phyloP scores from a whole-genome alignment of 2,797 vertebrate species.

The Gallinago stenura region DNA sequence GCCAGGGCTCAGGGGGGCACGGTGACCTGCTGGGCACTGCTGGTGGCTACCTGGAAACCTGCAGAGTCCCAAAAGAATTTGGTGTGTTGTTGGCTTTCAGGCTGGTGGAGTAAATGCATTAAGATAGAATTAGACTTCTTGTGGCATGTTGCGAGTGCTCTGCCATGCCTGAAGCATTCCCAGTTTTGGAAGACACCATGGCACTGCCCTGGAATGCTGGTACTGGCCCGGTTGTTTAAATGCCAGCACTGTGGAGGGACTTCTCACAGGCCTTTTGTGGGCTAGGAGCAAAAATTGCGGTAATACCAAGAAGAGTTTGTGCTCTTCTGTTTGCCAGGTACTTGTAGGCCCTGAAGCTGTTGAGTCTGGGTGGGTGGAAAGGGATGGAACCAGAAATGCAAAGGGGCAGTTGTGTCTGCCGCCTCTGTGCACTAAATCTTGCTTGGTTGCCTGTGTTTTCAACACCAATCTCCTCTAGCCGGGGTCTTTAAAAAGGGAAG shows the following conservation, averaged over 20 bases:
- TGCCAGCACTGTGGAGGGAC: background rate
- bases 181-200: background rate
- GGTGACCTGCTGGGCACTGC: background rate
- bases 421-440: background rate
- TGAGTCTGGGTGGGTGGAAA: background rate
- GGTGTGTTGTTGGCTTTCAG: background rate
- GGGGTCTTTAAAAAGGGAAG: background rate
- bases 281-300: background rate
- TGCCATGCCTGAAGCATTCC: background rate
- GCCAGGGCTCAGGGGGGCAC: background rate
- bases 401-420: background rate
- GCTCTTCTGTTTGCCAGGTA: background rate
- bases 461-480: background rate
- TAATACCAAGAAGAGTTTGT: background rate
- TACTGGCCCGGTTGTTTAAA: background rate
- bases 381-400: background rate
- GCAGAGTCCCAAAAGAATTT: background rate
- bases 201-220: fast-evolving
- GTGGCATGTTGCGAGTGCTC: background rate
- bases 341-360: background rate
- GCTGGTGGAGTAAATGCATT: background rate
- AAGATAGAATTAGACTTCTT: background rate
- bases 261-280: background rate
- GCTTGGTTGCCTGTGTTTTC: background rate
- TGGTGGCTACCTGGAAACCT: background rate